These are phyloP conservation scores for Phlogophora meticulosa DNA, from an alignment of 2,888 invertebrate species.

Conservation along the genomic window DNA sequence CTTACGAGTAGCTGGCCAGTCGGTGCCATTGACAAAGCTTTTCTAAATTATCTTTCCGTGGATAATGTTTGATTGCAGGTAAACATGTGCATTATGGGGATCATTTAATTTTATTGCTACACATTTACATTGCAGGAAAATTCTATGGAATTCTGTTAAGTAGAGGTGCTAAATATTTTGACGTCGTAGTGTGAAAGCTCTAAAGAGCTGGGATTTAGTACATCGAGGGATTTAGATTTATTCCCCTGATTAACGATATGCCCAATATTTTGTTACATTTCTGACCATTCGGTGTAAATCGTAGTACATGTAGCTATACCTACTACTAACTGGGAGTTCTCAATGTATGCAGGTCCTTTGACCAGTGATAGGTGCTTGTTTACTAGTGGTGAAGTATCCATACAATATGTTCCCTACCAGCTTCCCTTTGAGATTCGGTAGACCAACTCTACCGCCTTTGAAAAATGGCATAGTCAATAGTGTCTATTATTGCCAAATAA, in stretches of 20 bases:
- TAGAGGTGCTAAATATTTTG: constrained; percentile 4
- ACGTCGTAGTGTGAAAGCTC: constrained; percentile 10
- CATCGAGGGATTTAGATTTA: constrained; percentile 35
- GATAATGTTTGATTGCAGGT: constrained; percentile 1
- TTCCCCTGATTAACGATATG: constrained; percentile 18
- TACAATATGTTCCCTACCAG: too few relatives aligned
- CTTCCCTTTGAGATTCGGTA: too few relatives aligned
- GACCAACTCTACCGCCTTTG: too few relatives aligned
- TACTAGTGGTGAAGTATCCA: too few relatives aligned
- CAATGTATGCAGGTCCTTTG: background rate
- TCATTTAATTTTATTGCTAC: constrained; percentile 24
- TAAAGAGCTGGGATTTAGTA: constrained; percentile 35
- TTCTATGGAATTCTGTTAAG: constrained; percentile 15
- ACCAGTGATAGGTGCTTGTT: background rate
- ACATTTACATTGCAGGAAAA: background rate
- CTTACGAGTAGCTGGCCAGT: background rate
- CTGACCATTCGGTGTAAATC: background rate
- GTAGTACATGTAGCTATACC: background rate
- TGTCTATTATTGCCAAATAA: too few relatives aligned
- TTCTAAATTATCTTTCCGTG: constrained; percentile 2
- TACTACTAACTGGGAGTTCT: background rate
- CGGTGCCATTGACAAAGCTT: background rate
- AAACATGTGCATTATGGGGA: constrained; percentile 28
- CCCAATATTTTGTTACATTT: background rate
- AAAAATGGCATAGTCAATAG: too few relatives aligned